Percentiles rank a stretch among this genome's conserved stretches.
These are phyloP conservation scores for Drosophila gaucha DNA, from an alignment of 2,888 invertebrate genomes.

Conservation along the genomic window DNA sequence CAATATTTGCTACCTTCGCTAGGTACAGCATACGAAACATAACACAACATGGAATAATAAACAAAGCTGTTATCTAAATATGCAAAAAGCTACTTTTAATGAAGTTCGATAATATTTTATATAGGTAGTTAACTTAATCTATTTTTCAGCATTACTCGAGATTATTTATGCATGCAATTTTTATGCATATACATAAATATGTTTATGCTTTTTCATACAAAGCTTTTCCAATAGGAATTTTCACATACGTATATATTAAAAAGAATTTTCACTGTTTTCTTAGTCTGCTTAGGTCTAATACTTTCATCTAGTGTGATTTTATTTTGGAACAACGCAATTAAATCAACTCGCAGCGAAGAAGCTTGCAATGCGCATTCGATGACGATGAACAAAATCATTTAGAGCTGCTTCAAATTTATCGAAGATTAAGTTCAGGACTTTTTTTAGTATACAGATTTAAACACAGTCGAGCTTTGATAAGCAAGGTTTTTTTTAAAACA, in stretches of 20 bases:
- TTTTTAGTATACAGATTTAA: no score
- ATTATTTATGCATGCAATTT: no score
- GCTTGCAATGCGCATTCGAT: not conserved
- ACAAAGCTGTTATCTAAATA: not conserved
- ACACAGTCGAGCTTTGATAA: no score
- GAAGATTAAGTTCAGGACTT: no score
- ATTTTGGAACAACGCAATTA: not conserved
- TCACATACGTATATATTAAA: conserved; percentile 2
- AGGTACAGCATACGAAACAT: not conserved
- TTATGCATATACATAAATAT: not conserved
- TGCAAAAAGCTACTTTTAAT: not conserved
- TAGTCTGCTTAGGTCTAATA: not conserved
- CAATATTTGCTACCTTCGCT: not conserved
- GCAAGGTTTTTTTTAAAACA: no score
- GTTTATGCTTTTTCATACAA: not conserved
- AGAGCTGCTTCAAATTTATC: not conserved
- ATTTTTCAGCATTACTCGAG: no score
- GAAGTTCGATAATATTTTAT: no score
- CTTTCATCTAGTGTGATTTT: no score
- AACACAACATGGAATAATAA: not conserved
- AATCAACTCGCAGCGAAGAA: conserved; percentile 2
- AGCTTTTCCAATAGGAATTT: no score
- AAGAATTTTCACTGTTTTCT: conserved; percentile 2
- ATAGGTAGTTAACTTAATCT: not conserved
- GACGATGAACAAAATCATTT: not conserved